A percentile compares a stretch with the other conserved stretches of the same genome.
Evolutionary conservation across 2,888 invertebrate genomes (phyloP).

Genomic region (Actias luna): DNA sequence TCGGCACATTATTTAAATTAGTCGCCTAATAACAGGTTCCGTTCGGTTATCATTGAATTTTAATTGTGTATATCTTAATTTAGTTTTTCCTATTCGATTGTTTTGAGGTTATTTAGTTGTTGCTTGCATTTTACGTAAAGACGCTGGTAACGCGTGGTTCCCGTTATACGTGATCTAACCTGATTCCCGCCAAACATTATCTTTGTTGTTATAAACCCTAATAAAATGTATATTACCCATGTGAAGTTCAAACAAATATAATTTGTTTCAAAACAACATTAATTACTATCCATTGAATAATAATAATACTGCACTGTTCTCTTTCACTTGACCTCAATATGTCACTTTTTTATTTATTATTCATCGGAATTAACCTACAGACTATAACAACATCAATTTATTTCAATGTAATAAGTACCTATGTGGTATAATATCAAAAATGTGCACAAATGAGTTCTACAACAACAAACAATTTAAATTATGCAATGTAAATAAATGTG

Average conservation of each 20-base stretch:
- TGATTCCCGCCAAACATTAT: slow-evolving; percentile 5
- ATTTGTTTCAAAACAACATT: neutral
- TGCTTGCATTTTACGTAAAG: neutral
- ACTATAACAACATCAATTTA: too few relatives aligned
- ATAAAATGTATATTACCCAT: neutral
- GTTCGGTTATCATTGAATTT: slow-evolving; percentile 2
- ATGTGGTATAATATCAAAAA: neutral
- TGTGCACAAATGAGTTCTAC: too few relatives aligned
- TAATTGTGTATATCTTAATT: slow-evolving; percentile 27
- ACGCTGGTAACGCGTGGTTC: slow-evolving; percentile 13
- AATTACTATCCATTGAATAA: neutral
- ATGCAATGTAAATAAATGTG: too few relatives aligned
- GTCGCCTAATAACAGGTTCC: slow-evolving; percentile 13
- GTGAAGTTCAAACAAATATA: neutral
- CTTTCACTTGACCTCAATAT: neutral
- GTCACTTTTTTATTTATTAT: neutral
- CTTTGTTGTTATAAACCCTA: neutral
- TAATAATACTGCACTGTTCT: neutral
- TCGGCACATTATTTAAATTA: slow-evolving; percentile 29
- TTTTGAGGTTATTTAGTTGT: slow-evolving; percentile 39
- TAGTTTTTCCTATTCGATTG: slow-evolving; percentile 14
- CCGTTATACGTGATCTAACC: slow-evolving; percentile 13
- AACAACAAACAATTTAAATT: too few relatives aligned
- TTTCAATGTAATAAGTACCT: too few relatives aligned
- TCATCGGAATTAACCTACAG: neutral